Conservation (phyloP, 2,888 invertebrate genomes). For the Drosophila nigricruria region DNA sequence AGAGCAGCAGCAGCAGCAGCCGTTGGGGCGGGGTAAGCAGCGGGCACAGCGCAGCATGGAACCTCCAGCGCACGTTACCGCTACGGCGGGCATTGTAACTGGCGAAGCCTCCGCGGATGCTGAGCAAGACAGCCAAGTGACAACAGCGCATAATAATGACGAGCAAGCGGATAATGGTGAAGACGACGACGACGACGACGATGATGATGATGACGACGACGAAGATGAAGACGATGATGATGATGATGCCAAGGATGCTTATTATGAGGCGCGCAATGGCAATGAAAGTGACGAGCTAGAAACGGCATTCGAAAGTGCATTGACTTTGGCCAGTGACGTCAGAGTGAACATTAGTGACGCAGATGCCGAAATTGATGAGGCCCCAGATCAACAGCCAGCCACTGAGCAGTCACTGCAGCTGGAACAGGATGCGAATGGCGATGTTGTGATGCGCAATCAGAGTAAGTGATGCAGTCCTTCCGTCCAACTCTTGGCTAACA, state of each 20-base stretch:
- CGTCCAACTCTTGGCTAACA: background rate
- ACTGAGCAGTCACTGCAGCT: conserved; percentile 7
- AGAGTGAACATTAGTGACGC: conserved; percentile 59
- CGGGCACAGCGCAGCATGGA: conserved; percentile 53
- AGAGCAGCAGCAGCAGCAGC: conserved; percentile 63
- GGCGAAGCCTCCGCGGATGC: conserved; percentile 46
- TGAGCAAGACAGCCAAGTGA: conserved; percentile 41
- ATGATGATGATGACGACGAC: conserved; percentile 26
- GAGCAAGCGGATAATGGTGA: conserved; percentile 59
- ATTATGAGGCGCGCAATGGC: conserved; percentile 76
- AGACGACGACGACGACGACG: conserved; percentile 60
- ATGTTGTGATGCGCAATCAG: conserved; percentile 42
- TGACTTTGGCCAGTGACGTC: conserved; percentile 73
- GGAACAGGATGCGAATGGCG: background rate
- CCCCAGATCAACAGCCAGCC: conserved; percentile 8
- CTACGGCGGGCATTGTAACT: conserved; percentile 32
- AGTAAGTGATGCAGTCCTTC: conserved; percentile 52
- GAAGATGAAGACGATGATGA: conserved; percentile 34
- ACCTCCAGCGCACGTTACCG: conserved; percentile 45
- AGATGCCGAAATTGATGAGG: conserved; percentile 17
- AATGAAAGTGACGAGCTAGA: conserved; percentile 79
- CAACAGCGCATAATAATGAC: conserved; percentile 47
- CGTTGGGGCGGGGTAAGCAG: conserved; percentile 55
- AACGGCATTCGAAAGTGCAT: conserved; percentile 69
- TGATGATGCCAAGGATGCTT: conserved; percentile 74